Conservation (phyloP, 2,797 vertebrate species). For the Clarias laeviceps region DNA sequence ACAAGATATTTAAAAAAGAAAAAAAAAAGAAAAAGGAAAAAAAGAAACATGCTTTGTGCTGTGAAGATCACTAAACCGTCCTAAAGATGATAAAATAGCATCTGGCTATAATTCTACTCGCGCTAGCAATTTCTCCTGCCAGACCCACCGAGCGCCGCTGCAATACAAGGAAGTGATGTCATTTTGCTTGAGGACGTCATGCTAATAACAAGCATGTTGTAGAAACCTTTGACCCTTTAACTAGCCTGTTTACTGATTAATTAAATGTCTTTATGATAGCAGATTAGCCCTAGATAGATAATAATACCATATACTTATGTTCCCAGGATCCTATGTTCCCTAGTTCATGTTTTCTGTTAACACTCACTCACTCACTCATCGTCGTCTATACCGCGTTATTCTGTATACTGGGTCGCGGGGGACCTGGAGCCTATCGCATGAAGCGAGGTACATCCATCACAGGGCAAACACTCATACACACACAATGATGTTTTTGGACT, state of each 20-base stretch:
- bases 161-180: background rate
- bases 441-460: no score
- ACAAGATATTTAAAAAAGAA: background rate
- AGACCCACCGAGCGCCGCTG: background rate
- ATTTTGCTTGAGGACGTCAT: background rate
- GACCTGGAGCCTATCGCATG: no score
- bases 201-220: background rate
- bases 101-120: background rate
- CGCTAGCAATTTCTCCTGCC: background rate
- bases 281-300: background rate
- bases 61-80: background rate
- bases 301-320: no score
- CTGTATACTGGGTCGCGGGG: no score
- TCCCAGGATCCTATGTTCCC: no score
- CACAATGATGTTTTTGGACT: no score
- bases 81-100: background rate
- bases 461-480: no score
- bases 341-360: no score
- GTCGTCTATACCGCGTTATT: no score
- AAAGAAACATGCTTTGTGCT: slow-evolving; percentile 1
- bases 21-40: background rate
- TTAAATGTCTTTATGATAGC: background rate
- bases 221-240: background rate
- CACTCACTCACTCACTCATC: no score
- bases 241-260: background rate